Conservation (phyloP, 2,113 vertebrate genomes). For the Trematomus loennbergii region DNA sequence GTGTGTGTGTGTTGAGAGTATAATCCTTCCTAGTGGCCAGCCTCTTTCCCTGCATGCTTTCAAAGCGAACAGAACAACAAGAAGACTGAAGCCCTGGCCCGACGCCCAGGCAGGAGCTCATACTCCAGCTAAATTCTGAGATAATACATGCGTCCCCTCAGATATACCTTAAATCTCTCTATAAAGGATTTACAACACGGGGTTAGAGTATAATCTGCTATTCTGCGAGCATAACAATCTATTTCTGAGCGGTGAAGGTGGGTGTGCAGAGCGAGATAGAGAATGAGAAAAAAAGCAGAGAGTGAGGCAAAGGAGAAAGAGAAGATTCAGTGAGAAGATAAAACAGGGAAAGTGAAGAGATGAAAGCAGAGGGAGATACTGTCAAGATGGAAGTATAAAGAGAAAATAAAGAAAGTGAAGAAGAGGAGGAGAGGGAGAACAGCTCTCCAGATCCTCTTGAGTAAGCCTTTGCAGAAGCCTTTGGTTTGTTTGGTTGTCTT, state of each 20-base stretch:
- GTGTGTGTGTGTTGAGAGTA: background rate
- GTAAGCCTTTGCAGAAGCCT: background rate
- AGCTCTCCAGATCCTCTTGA: background rate
- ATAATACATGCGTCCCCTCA: slow-evolving; percentile 57
- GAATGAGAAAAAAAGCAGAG: background rate
- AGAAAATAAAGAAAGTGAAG: slow-evolving; percentile 27
- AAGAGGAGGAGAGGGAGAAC: slow-evolving; percentile 1
- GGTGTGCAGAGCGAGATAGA: slow-evolving; percentile 58
- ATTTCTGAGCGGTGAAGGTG: slow-evolving; percentile 46
- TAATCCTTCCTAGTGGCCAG: slow-evolving; percentile 51
- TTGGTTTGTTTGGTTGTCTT: slow-evolving; percentile 3
- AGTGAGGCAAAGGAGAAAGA: background rate
- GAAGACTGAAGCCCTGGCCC: slow-evolving; percentile 43
- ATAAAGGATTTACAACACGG: slow-evolving; percentile 55
- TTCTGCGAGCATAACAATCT: slow-evolving; percentile 55
- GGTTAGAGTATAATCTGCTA: slow-evolving; percentile 42
- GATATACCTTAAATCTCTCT: slow-evolving; percentile 61
- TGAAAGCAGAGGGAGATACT: slow-evolving; percentile 33
- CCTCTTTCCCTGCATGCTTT: slow-evolving; percentile 19
- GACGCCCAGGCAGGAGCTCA: slow-evolving; percentile 40
- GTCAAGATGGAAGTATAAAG: slow-evolving; percentile 17
- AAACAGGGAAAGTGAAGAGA: slow-evolving; percentile 32
- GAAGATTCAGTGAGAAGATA: slow-evolving; percentile 25
- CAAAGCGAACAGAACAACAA: slow-evolving; percentile 38
- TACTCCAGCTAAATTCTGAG: slow-evolving; percentile 40